Conservation (phyloP, 2,797 vertebrate species). For the Galagoides demidoff region DNA sequence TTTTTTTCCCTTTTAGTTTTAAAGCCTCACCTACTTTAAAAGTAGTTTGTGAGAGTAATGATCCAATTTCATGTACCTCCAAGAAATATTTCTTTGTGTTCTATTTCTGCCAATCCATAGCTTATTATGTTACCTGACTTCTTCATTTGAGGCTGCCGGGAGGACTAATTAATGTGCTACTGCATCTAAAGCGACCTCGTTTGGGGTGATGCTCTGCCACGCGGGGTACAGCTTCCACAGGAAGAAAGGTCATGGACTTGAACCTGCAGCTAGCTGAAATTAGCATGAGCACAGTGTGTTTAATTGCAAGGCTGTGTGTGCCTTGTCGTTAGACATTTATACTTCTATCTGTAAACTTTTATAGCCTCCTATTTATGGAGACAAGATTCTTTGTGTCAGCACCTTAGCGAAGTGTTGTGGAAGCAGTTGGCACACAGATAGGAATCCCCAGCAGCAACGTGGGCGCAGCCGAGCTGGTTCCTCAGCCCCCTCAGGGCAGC, state of each 20-base stretch:
- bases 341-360: slow-evolving; percentile 71
- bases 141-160: slow-evolving; percentile 63
- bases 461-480: accelerated
- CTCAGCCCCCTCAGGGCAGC: not conserved
- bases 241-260: slow-evolving; percentile 55
- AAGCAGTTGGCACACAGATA: slow-evolving; percentile 54
- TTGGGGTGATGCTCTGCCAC: slow-evolving; percentile 66
- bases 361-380: slow-evolving; percentile 55
- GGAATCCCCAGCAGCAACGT: not conserved
- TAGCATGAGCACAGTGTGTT: slow-evolving; percentile 66
- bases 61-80: not conserved
- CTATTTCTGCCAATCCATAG: slow-evolving; percentile 39
- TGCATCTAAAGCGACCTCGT: slow-evolving; percentile 70
- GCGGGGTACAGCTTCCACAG: slow-evolving; percentile 58
- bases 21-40: not conserved
- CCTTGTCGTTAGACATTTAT: slow-evolving; percentile 70
- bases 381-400: slow-evolving; percentile 71
- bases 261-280: slow-evolving; percentile 69
- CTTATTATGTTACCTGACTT: slow-evolving; percentile 57
- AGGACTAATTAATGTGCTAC: slow-evolving; percentile 74
- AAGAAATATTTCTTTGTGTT: not conserved
- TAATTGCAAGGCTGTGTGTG: slow-evolving; percentile 67
- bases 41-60: not conserved
- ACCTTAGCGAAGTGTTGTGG: slow-evolving; percentile 61
- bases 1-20: not conserved